Evolutionary conservation across 2,888 invertebrate species (phyloP).

Genomic region (Ellobium chinense): DNA sequence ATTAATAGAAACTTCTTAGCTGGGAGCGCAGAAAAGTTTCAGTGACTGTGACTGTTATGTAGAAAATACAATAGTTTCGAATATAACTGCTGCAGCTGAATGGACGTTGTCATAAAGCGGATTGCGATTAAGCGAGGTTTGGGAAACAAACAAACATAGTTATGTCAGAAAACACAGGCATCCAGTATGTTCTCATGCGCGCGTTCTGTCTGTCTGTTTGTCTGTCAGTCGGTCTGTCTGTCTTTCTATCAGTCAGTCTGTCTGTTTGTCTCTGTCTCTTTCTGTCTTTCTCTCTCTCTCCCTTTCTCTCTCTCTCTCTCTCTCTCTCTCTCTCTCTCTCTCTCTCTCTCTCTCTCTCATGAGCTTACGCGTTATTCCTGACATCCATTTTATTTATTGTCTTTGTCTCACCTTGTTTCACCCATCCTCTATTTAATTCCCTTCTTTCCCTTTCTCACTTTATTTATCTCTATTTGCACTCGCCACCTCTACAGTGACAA

Average conservation of each 20-base stretch:
- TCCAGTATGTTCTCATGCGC: no score
- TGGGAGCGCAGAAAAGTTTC: no score
- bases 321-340: neutral
- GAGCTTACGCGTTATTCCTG: neutral
- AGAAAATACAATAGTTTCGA: no score
- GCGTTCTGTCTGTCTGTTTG: no score
- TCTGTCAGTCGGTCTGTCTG: neutral
- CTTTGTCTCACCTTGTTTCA: neutral
- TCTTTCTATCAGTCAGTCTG: neutral
- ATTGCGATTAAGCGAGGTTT: no score
- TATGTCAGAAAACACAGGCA: no score
- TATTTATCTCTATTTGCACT: neutral
- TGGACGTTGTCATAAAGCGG: neutral
- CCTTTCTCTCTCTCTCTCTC: neutral
- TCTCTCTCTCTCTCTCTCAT: neutral
- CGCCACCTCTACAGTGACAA: neutral
- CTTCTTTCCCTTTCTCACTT: neutral
- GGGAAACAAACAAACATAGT: no score
- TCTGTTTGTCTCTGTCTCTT: neutral
- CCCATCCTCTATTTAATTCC: neutral
- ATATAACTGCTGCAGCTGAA: neutral
- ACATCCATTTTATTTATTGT: neutral
- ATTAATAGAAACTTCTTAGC: no score
- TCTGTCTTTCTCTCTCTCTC: neutral
- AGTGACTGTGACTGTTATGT: no score